phyloP scores from a whole-genome alignment of 2,113 vertebrate species.

The Drymodes brunneopygia region DNA sequence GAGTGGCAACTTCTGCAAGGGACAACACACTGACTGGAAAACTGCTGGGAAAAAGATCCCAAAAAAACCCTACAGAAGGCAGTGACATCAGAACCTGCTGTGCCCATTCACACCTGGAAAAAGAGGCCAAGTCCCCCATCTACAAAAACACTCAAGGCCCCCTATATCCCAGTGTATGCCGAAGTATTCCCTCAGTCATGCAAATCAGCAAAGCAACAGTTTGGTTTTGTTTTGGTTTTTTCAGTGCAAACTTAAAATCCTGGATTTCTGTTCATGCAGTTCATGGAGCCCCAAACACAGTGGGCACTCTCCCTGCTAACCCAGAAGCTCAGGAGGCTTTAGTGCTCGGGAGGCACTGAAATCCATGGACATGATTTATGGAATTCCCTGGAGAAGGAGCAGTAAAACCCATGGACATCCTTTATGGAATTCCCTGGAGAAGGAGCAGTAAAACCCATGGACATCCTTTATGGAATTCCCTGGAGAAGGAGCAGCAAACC shows the following conservation, averaged over 20 bases:
- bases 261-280: background rate
- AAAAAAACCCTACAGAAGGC: fast-evolving
- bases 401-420: background rate
- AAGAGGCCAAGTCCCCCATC: background rate
- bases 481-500: background rate
- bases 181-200: background rate
- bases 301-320: fast-evolving
- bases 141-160: fast-evolving
- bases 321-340: too few species aligned
- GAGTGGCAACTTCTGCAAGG: fast-evolving
- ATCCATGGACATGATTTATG: fast-evolving
- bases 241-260: background rate
- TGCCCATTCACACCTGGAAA: background rate
- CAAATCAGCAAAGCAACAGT: background rate
- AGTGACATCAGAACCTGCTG: background rate
- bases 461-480: background rate
- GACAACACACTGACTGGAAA: background rate
- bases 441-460: background rate
- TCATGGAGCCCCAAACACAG: background rate
- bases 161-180: background rate
- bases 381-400: background rate
- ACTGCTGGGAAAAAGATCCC: background rate
- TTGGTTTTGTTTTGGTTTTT: background rate
- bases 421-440: too few species aligned
- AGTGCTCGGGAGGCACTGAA: background rate